These are phyloP conservation scores for Eurystomus gularis DNA, from an alignment of 2,113 vertebrate species.

Conservation along the genomic window DNA sequence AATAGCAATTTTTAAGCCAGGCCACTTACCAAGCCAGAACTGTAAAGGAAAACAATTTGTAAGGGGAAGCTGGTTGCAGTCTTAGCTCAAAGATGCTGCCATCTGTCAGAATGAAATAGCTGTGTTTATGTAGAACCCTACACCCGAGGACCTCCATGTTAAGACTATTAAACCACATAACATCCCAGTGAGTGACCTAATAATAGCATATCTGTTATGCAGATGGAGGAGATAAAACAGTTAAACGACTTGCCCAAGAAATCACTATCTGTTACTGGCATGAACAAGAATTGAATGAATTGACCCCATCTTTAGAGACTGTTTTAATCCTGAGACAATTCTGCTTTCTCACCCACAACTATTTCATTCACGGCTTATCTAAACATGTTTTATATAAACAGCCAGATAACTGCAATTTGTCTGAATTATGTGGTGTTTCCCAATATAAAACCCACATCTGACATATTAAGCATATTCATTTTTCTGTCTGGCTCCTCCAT, in stretches of 20 bases:
- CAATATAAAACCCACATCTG: constrained; percentile 17
- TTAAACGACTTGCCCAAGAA: constrained; percentile 41
- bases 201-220: constrained; percentile 18
- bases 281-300: constrained; percentile 17
- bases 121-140: constrained; percentile 7
- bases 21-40: not conserved
- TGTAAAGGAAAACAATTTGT: not conserved
- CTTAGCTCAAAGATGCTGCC: not conserved
- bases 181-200: constrained; percentile 16
- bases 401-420: not conserved
- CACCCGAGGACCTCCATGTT: not conserved
- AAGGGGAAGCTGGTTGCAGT: not conserved
- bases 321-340: not conserved
- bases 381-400: not conserved
- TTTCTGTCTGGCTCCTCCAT: constrained; percentile 14
- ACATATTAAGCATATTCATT: constrained; percentile 17
- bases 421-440: not conserved
- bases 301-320: not conserved
- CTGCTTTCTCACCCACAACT: not conserved
- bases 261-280: constrained; percentile 8
- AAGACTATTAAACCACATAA: not conserved
- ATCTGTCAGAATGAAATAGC: constrained; percentile 5
- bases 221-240: constrained; percentile 43
- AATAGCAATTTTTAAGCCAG: not conserved
- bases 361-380: not conserved